These are phyloP conservation scores for Thymelicus lineola DNA, from an alignment of 2,888 invertebrate species.

Conservation along the genomic window DNA sequence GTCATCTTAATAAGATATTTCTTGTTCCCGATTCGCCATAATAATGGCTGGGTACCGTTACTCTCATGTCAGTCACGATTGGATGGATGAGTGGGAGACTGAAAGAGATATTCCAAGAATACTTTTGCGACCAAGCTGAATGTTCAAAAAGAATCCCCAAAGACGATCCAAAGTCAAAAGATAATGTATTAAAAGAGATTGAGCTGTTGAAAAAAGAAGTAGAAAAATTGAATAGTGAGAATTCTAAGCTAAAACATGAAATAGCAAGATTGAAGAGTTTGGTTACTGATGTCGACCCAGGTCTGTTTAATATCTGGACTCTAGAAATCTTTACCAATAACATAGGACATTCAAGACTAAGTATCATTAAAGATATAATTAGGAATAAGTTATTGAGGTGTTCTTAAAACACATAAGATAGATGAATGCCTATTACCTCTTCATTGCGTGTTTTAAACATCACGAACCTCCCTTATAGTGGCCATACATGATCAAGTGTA, in stretches of 20 bases:
- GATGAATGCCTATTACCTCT: too few relatives aligned
- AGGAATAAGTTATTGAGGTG: too few relatives aligned
- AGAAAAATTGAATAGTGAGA: slow-evolving; percentile 59
- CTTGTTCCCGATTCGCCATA: neutral
- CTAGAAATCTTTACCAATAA: neutral
- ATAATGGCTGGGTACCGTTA: neutral
- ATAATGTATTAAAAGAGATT: slow-evolving; percentile 52
- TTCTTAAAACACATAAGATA: too few relatives aligned
- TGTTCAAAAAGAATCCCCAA: slow-evolving; percentile 47
- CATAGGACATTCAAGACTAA: too few relatives aligned
- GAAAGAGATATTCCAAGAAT: slow-evolving; percentile 46
- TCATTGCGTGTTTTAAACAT: too few relatives aligned
- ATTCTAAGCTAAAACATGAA: slow-evolving; percentile 62
- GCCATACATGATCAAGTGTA: too few relatives aligned
- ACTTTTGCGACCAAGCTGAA: slow-evolving; percentile 49
- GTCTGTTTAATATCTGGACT: slow-evolving; percentile 38
- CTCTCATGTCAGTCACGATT: slow-evolving; percentile 18
- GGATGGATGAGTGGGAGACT: slow-evolving; percentile 46
- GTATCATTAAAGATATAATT: too few relatives aligned
- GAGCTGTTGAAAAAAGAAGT: slow-evolving; percentile 56
- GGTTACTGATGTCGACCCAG: slow-evolving; percentile 35
- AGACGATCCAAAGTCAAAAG: slow-evolving; percentile 17
- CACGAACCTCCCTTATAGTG: too few relatives aligned
- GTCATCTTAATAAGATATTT: neutral
- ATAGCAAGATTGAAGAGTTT: slow-evolving; percentile 57